These are phyloP conservation scores for Thomomys bottae DNA, from an alignment of 2,113 vertebrate species.

Conservation along the genomic window DNA sequence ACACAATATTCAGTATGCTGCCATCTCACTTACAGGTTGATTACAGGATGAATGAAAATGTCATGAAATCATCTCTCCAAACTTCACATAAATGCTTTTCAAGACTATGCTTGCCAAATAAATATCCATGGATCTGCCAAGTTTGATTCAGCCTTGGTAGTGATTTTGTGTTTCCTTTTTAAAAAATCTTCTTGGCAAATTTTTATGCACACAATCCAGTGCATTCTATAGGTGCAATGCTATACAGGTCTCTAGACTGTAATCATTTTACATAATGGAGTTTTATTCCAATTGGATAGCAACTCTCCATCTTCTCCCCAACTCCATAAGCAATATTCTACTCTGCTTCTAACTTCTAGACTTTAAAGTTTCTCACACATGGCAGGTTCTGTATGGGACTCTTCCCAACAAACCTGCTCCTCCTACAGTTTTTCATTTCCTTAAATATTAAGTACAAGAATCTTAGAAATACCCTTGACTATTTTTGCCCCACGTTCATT, in stretches of 20 bases:
- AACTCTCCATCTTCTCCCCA: not conserved
- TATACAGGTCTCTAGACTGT: not conserved
- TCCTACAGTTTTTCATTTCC: constrained; percentile 2
- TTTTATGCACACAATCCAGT: not conserved
- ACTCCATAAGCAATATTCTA: not conserved
- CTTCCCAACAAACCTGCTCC: not conserved
- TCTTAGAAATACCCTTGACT: not conserved
- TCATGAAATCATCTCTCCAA: constrained; percentile 46
- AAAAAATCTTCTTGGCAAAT: not conserved
- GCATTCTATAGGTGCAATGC: not conserved
- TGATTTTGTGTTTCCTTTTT: constrained; percentile 11
- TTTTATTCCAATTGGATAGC: not conserved
- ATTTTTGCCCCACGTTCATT: not conserved
- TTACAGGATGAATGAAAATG: constrained; percentile 51
- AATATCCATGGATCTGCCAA: constrained; percentile 12
- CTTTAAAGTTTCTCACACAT: not conserved
- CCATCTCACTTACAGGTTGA: constrained; percentile 3
- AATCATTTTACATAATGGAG: not conserved
- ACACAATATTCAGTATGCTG: constrained; percentile 55
- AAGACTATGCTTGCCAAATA: constrained; percentile 28
- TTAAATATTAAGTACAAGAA: not conserved
- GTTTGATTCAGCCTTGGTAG: constrained; percentile 21
- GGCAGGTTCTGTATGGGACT: not conserved
- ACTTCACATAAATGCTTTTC: constrained; percentile 13
- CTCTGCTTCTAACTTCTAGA: not conserved